phyloP scores from a whole-genome alignment of 2,113 vertebrate genomes.

The Boulengeromyrus knoepffleri region DNA sequence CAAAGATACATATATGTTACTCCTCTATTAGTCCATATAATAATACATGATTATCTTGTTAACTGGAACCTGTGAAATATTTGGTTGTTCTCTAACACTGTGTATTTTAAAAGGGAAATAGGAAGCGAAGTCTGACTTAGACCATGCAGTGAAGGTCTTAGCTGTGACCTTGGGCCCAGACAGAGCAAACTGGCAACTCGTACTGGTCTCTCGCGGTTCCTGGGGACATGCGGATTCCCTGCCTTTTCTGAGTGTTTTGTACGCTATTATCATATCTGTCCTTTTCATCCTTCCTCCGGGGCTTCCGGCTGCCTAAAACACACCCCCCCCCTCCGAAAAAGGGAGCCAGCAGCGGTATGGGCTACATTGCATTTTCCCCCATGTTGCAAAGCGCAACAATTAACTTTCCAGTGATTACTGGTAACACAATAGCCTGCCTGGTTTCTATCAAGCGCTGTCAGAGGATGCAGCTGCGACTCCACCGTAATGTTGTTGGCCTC shows the following conservation, averaged over 20 bases:
- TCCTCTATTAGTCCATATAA: neutral
- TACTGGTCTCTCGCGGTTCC: neutral
- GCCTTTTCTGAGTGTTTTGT: neutral
- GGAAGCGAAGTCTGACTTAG: neutral
- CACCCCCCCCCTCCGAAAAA: neutral
- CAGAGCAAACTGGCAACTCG: neutral
- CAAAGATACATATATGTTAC: neutral
- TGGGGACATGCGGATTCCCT: neutral
- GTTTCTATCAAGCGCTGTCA: conserved; percentile 1
- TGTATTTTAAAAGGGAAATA: neutral
- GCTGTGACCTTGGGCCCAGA: neutral
- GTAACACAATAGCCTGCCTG: conserved; percentile 4
- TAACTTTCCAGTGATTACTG: neutral
- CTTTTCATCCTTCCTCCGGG: neutral
- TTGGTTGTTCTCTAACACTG: neutral
- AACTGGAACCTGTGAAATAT: neutral
- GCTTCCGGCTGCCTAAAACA: neutral
- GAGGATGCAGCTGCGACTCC: neutral
- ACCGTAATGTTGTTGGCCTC: neutral
- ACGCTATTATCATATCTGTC: neutral
- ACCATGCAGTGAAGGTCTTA: neutral
- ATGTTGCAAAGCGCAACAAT: neutral
- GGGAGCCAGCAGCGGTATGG: neutral
- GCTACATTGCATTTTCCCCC: neutral
- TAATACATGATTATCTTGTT: neutral